Evolutionary conservation across 2,888 invertebrate species (phyloP).

Genomic region (Trichogramma evanescens): DNA sequence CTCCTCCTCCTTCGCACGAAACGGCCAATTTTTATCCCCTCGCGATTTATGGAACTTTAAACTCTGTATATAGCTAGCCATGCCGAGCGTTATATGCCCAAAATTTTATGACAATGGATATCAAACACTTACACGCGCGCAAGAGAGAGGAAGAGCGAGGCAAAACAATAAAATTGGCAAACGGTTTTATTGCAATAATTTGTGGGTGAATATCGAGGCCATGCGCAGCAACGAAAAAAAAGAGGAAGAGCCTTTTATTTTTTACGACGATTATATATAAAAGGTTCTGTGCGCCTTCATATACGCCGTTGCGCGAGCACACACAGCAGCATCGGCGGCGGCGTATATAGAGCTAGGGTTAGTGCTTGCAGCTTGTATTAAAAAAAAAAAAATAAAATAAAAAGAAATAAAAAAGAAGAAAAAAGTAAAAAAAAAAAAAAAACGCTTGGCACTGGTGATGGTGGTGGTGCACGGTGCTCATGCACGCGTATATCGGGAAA

Average conservation of each 20-base stretch:
- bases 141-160: too few relatives aligned
- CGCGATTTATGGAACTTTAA: too few relatives aligned
- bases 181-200: conserved; percentile 12
- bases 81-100: too few relatives aligned
- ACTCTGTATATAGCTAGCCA: too few relatives aligned
- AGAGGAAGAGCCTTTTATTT: conserved; percentile 1
- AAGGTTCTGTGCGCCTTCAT: background rate
- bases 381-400: background rate
- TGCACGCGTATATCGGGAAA: too few relatives aligned
- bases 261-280: background rate
- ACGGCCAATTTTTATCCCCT: too few relatives aligned
- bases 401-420: background rate
- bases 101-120: too few relatives aligned
- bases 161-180: background rate
- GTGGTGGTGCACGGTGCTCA: too few relatives aligned
- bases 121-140: too few relatives aligned
- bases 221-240: background rate
- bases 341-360: background rate
- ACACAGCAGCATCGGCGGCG: conserved; percentile 4
- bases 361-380: background rate
- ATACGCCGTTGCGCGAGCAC: background rate
- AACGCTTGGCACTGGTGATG: too few relatives aligned
- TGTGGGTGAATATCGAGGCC: background rate
- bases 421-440: background rate
- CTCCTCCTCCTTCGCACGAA: too few relatives aligned